A percentile compares a stretch with the other conserved stretches of the same genome.
Evolutionary conservation across 2,888 invertebrate genomes (phyloP).

Genomic region (Macrophya alboannulata): DNA sequence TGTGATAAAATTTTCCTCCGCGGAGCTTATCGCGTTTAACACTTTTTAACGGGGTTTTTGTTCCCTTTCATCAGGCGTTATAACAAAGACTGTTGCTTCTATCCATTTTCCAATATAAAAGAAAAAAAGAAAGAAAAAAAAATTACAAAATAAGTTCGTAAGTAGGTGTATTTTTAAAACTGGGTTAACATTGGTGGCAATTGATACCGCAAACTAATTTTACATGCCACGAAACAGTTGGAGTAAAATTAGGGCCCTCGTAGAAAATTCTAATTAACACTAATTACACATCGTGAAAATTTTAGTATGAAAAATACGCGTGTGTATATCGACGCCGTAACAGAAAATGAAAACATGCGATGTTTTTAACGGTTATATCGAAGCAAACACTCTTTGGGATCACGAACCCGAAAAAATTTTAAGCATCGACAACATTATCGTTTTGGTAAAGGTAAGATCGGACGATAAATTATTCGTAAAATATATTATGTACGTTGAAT

Average conservation of each 20-base stretch:
- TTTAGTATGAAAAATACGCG: background rate
- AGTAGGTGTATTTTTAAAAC: background rate
- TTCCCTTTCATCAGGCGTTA: background rate
- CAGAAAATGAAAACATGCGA: conserved; percentile 6
- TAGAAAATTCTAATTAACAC: conserved; percentile 25
- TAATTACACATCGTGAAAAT: conserved; percentile 1
- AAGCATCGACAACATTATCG: background rate
- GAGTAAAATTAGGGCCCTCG: background rate
- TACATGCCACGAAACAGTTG: background rate
- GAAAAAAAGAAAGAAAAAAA: background rate
- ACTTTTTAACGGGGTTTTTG: no score
- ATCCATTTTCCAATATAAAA: conserved; percentile 15
- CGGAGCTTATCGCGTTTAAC: background rate
- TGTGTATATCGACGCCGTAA: background rate
- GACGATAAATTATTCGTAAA: background rate
- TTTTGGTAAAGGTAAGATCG: background rate
- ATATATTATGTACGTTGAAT: background rate
- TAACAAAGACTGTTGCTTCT: background rate
- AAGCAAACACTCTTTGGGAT: background rate
- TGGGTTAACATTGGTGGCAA: conserved; percentile 5
- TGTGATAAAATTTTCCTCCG: conserved; percentile 20
- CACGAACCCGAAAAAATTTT: background rate
- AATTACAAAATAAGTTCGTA: background rate
- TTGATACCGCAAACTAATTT: conserved; percentile 9
- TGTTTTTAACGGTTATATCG: background rate